Conservation (phyloP, 2,888 invertebrate species). For the Auanema freiburgensis region DNA sequence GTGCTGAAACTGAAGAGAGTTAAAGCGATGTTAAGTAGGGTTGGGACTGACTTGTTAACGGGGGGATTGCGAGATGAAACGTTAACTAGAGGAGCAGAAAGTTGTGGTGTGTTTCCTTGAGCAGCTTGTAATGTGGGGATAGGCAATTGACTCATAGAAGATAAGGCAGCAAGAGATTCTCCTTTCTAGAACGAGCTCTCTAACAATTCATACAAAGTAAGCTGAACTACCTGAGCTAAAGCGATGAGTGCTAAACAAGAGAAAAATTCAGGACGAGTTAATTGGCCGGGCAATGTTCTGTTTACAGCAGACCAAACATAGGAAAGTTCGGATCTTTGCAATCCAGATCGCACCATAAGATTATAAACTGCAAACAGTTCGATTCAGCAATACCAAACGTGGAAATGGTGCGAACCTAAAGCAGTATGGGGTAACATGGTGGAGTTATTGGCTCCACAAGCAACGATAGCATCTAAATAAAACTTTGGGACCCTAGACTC, state of each 20-base stretch:
- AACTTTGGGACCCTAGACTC: constrained; percentile 55
- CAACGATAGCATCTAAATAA: constrained; percentile 52
- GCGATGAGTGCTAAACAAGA: constrained; percentile 68
- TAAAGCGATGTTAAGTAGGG: too few species aligned
- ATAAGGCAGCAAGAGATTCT: constrained; percentile 53
- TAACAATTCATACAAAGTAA: background rate
- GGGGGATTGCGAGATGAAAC: too few species aligned
- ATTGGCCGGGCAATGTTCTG: constrained; percentile 66
- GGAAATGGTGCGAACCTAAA: constrained; percentile 26
- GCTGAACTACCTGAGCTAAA: constrained; percentile 66
- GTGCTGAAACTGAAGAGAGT: too few species aligned
- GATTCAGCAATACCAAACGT: background rate
- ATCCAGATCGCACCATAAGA: constrained; percentile 66
- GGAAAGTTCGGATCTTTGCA: constrained; percentile 66
- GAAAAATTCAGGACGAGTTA: constrained; percentile 67
- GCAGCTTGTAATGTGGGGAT: constrained; percentile 49
- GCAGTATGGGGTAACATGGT: constrained; percentile 50
- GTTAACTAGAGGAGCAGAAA: constrained; percentile 5
- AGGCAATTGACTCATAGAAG: constrained; percentile 47
- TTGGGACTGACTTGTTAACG: too few species aligned
- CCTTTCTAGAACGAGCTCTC: constrained; percentile 19
- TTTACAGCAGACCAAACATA: constrained; percentile 68
- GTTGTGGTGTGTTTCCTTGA: constrained; percentile 18
- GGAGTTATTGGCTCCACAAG: constrained; percentile 50
- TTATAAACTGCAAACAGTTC: constrained; percentile 65